phyloP scores from a whole-genome alignment of 2,113 vertebrate species.

The Burhinus bistriatus region DNA sequence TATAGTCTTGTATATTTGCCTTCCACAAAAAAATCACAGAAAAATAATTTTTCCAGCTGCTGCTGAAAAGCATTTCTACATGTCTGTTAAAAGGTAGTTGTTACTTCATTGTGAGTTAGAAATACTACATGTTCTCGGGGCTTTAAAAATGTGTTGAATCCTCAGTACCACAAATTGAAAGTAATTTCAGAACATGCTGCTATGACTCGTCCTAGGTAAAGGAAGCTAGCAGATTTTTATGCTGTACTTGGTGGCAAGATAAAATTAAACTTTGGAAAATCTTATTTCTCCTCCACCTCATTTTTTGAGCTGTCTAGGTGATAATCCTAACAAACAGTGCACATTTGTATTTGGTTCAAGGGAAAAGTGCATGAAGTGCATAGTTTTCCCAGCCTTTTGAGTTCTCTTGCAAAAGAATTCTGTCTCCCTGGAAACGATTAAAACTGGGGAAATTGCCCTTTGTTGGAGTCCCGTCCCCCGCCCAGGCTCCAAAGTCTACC shows the following conservation, averaged over 20 bases:
- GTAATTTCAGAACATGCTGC: not conserved
- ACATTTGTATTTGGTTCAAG: conserved; percentile 44
- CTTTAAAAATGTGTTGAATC: not conserved
- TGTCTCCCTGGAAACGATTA: conserved; percentile 78
- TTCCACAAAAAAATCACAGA: not conserved
- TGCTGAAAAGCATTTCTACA: not conserved
- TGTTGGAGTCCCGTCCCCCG: not conserved
- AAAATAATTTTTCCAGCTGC: not conserved
- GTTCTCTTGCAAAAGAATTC: conserved; percentile 64
- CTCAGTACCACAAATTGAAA: not conserved
- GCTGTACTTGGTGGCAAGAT: not conserved
- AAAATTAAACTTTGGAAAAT: not conserved
- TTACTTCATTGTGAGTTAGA: not conserved
- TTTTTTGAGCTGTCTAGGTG: conserved; percentile 51
- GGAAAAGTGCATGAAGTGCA: conserved; percentile 42
- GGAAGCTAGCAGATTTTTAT: not conserved
- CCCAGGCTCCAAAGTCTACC: conserved; percentile 14
- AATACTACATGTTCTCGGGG: not conserved
- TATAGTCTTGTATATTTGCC: not conserved
- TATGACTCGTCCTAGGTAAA: not conserved
- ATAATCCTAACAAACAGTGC: conserved; percentile 49
- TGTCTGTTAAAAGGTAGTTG: not conserved
- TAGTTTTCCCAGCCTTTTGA: conserved; percentile 64
- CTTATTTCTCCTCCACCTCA: not conserved
- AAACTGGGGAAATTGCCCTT: conserved; percentile 64